phyloP scores from a whole-genome alignment of 35 echinoderm and acorn worm species.

The Eucidaris tribuloides region DNA sequence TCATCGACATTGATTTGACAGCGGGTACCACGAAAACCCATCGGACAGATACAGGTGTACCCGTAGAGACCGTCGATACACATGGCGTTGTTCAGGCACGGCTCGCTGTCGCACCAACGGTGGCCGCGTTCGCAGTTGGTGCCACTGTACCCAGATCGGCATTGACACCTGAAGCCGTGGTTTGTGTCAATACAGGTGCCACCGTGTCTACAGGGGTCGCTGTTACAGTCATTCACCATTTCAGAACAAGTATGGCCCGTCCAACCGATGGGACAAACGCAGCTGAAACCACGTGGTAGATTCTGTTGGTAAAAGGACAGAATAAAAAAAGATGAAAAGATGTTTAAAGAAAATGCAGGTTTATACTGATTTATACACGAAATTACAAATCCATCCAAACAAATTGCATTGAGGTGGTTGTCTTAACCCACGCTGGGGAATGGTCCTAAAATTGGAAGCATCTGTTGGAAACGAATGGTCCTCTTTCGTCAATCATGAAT shows the following conservation, averaged over 20 bases:
- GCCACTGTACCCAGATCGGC: conserved; percentile 55
- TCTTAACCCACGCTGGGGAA: neutral
- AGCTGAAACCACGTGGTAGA: conserved; percentile 31
- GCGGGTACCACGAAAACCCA: conserved; percentile 69
- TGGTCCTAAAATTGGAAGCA: neutral
- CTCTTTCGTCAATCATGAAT: neutral
- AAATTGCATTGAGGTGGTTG: neutral
- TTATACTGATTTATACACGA: neutral
- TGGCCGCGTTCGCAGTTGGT: conserved; percentile 55
- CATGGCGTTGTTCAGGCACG: conserved; percentile 69
- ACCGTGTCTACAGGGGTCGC: conserved; percentile 74
- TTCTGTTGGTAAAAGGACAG: neutral
- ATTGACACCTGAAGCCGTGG: conserved; percentile 62
- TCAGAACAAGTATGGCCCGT: conserved; percentile 52
- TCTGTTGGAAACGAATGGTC: neutral
- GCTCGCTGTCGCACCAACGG: conserved; percentile 52
- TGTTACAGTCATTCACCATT: conserved; percentile 62
- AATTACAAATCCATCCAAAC: neutral
- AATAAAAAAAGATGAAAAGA: neutral
- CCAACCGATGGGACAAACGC: conserved; percentile 58
- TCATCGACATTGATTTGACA: conserved; percentile 90
- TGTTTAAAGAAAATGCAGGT: neutral
- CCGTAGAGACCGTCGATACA: conserved; percentile 72
- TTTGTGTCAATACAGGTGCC: conserved; percentile 55
- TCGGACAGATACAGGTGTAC: conserved; percentile 79